Conservation (phyloP, 2,797 vertebrate genomes). For the Trematomus bernacchii region DNA sequence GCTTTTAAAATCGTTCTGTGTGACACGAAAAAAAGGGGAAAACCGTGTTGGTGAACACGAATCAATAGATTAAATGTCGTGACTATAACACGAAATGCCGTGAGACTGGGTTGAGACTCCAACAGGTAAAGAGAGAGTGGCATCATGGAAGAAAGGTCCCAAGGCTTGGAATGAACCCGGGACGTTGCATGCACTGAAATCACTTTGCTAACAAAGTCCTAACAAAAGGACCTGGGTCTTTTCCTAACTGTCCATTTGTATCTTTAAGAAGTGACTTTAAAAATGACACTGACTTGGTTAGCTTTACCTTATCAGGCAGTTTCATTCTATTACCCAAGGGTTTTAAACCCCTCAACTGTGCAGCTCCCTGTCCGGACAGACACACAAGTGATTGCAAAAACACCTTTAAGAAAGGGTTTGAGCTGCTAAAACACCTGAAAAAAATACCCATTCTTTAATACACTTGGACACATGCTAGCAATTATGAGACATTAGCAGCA, state of each 20-base stretch:
- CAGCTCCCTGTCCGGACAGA: conserved; percentile 14
- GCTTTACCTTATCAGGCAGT: not conserved
- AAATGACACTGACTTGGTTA: not conserved
- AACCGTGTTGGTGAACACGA: too few species aligned
- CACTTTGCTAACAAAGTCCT: not conserved
- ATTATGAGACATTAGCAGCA: conserved; percentile 48
- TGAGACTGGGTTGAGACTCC: not conserved
- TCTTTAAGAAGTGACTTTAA: not conserved
- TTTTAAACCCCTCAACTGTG: conserved; percentile 15
- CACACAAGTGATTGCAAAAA: conserved; percentile 24
- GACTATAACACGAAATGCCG: too few species aligned
- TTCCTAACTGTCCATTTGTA: too few species aligned
- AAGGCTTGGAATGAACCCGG: too few species aligned
- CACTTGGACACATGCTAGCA: conserved; percentile 35
- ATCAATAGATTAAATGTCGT: too few species aligned
- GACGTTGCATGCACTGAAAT: not conserved
- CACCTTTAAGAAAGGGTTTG: conserved; percentile 15
- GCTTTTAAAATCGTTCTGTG: too few species aligned
- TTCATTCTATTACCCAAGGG: not conserved
- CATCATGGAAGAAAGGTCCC: too few species aligned
- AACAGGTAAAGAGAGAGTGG: too few species aligned
- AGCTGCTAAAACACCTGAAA: conserved; percentile 12
- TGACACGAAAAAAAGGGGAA: too few species aligned
- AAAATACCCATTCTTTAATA: conserved; percentile 3
- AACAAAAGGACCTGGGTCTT: too few species aligned